phyloP scores from a whole-genome alignment of 2,888 invertebrate species.

The Drosophila mimetica region DNA sequence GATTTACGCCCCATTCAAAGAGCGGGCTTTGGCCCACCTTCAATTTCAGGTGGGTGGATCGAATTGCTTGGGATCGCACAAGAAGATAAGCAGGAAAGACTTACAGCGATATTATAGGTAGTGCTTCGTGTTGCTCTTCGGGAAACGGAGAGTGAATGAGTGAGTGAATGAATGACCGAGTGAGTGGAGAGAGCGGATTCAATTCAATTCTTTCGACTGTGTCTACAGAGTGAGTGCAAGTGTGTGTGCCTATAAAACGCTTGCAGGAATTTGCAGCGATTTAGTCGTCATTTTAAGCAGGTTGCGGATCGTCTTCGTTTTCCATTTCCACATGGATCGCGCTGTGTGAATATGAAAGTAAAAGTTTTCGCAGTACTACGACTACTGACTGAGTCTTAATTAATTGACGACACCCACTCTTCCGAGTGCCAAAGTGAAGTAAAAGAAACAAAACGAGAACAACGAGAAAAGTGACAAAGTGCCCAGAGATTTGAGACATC shows the following conservation, averaged over 20 bases:
- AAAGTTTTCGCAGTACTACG: conserved; percentile 28
- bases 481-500: conserved; percentile 31
- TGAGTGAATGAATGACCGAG: neutral
- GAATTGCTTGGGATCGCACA: neutral
- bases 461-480: conserved; percentile 24
- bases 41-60: conserved; percentile 21
- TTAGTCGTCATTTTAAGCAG: conserved; percentile 68
- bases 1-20: conserved; percentile 20
- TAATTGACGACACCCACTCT: conserved; percentile 20
- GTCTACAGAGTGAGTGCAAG: conserved; percentile 7
- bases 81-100: conserved; percentile 27
- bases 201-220: conserved; percentile 33
- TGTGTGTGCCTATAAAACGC: conserved; percentile 68
- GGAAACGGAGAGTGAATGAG: neutral
- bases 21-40: conserved; percentile 15
- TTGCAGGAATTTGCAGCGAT: conserved; percentile 63
- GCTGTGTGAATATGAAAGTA: conserved; percentile 36
- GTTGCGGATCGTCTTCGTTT: conserved; percentile 48
- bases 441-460: neutral
- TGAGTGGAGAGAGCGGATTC: conserved; percentile 21
- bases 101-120: conserved; percentile 12
- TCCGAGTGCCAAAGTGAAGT: conserved; percentile 15
- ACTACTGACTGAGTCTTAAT: conserved; percentile 25
- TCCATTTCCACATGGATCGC: conserved; percentile 9
- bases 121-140: conserved; percentile 31